Conservation (phyloP, 2,888 invertebrate genomes). For the Geophilus truncorum region DNA sequence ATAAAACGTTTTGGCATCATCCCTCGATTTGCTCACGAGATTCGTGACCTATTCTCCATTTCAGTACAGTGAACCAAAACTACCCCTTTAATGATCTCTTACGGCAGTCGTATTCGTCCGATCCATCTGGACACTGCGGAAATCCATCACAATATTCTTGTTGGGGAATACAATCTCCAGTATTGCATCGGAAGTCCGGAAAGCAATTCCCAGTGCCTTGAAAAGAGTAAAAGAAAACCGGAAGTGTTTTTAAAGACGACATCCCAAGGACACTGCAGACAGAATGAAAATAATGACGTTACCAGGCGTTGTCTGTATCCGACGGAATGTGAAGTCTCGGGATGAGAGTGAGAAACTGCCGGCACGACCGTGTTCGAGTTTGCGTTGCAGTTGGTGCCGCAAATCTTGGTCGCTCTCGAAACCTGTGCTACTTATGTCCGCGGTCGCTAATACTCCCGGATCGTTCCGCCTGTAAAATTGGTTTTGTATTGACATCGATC, state of each 20-base stretch:
- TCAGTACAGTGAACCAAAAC: not conserved
- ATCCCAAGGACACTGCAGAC: not conserved
- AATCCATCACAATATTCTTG: conserved; percentile 57
- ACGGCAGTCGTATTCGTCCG: conserved; percentile 62
- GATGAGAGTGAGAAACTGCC: conserved; percentile 55
- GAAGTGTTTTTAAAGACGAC: conserved; percentile 29
- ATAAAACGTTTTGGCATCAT: not conserved
- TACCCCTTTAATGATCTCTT: conserved; percentile 36
- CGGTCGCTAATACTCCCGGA: conserved; percentile 52
- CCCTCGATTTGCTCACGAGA: too few relatives aligned
- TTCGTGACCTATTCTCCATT: not conserved
- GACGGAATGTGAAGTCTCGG: conserved; percentile 59
- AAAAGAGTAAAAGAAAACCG: not conserved
- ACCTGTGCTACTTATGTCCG: conserved; percentile 62
- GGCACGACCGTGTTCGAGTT: conserved; percentile 55
- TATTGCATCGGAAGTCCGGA: conserved; percentile 53
- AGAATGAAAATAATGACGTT: not conserved
- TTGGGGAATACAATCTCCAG: conserved; percentile 56
- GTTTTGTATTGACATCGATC: conserved; percentile 55
- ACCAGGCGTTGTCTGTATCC: conserved; percentile 36
- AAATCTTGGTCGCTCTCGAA: conserved; percentile 56
- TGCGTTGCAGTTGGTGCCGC: conserved; percentile 54
- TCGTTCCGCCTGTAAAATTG: not conserved
- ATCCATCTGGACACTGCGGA: conserved; percentile 60
- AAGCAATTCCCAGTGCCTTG: not conserved